Conservation (phyloP, 1,140 invertebrate species). For the Batillaria attramentaria region DNA sequence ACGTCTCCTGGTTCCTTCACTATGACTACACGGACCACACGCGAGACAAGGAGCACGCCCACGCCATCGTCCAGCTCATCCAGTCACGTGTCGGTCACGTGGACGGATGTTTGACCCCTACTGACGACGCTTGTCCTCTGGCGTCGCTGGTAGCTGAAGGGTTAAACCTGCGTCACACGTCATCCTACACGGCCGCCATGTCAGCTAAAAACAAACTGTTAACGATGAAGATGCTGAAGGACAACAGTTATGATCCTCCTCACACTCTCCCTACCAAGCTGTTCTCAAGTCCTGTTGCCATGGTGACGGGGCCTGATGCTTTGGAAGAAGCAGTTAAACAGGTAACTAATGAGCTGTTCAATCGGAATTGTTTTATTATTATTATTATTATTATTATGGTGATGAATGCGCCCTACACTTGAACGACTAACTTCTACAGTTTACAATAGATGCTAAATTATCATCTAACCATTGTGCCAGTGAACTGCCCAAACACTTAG, state of each 20-base stretch:
- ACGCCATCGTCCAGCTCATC: conserved; percentile 10
- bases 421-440: not conserved
- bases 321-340: not conserved
- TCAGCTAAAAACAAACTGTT: conserved; percentile 50
- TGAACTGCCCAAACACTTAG: no score
- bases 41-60: conserved; percentile 30
- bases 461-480: no score
- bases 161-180: not conserved
- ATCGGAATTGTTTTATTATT: not conserved
- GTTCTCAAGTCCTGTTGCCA: not conserved
- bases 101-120: conserved; percentile 34
- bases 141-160: not conserved
- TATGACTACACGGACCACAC: conserved; percentile 35
- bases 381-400: not conserved
- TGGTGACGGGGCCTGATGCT: not conserved
- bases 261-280: conserved; percentile 40
- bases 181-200: conserved; percentile 31
- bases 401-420: not conserved
- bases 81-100: not conserved
- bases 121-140: conserved; percentile 28
- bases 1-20: conserved; percentile 26
- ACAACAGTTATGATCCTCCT: conserved; percentile 38
- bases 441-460: no score
- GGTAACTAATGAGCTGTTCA: not conserved
- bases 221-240: conserved; percentile 40